Evolutionary conservation across 1,140 invertebrate species (phyloP).

Genomic region (Heliconius melpomene): DNA sequence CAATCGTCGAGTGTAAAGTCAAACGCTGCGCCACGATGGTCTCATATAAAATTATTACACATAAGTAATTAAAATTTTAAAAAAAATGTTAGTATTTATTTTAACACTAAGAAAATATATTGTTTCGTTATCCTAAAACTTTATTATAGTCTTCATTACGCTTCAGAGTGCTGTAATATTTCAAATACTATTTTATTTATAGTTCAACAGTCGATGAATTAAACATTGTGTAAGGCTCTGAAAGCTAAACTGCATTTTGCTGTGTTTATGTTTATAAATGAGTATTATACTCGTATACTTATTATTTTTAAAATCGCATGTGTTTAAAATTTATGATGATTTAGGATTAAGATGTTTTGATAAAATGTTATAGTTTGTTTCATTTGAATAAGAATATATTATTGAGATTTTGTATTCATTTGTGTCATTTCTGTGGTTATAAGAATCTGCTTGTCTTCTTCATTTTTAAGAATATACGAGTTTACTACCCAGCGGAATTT

Average conservation of each 20-base stretch:
- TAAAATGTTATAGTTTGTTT: neutral
- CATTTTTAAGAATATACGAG: no score
- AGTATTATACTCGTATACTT: neutral
- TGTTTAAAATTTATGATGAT: neutral
- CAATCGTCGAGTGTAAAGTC: no score
- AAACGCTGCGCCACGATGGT: no score
- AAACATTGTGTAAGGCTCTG: neutral
- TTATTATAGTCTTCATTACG: neutral
- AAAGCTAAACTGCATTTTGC: neutral
- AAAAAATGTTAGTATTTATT: neutral
- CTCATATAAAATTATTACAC: no score
- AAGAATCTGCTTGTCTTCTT: no score
- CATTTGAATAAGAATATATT: no score
- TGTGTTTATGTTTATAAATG: neutral
- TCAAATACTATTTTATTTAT: neutral
- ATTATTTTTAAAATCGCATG: neutral
- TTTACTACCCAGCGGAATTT: no score
- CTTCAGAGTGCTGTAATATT: neutral
- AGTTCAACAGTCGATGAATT: neutral
- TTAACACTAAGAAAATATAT: neutral
- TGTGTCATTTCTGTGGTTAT: no score
- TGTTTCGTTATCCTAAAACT: neutral
- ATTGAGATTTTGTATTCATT: no score
- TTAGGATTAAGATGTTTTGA: neutral
- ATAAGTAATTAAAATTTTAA: no score